Evolutionary conservation across 2,113 vertebrate species (phyloP).

Genomic region (Fregetta grallaria): DNA sequence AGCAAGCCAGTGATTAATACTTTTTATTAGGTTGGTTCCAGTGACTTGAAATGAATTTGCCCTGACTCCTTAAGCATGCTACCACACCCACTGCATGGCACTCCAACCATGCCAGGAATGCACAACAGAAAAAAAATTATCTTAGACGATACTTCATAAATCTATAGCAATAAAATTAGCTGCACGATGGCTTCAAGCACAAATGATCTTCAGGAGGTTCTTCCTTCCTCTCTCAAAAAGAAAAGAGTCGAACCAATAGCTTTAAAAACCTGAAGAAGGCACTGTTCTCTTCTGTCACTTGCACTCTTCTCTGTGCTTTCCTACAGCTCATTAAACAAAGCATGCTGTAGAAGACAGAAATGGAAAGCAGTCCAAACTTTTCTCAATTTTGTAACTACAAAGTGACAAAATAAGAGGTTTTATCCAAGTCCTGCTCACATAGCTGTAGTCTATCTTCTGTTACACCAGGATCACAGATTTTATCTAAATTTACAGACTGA

Average conservation of each 20-base stretch:
- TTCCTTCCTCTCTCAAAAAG: background rate
- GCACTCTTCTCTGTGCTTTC: background rate
- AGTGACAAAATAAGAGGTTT: background rate
- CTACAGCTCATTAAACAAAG: background rate
- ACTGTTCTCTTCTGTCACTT: background rate
- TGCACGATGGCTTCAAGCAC: background rate
- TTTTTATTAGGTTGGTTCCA: conserved; percentile 57
- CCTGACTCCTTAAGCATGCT: conserved; percentile 33
- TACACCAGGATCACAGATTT: background rate
- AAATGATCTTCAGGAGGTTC: background rate
- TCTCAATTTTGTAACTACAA: background rate
- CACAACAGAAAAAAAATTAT: conserved; percentile 35
- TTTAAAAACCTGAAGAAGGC: background rate
- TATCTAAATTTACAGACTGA: background rate
- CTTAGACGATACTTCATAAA: conserved; percentile 53
- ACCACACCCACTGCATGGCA: conserved; percentile 64
- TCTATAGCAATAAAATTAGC: conserved; percentile 29
- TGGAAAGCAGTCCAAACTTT: background rate
- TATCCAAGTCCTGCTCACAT: background rate
- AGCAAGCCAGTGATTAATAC: conserved; percentile 55
- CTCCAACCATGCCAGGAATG: conserved; percentile 62
- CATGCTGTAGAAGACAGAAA: background rate
- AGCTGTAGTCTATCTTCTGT: background rate
- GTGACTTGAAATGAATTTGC: conserved; percentile 51
- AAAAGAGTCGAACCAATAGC: background rate